A percentile compares a stretch with the other conserved stretches of the same genome.
phyloP scores from a whole-genome alignment of 2,888 invertebrate genomes.

The Muschampia plurimacula region DNA sequence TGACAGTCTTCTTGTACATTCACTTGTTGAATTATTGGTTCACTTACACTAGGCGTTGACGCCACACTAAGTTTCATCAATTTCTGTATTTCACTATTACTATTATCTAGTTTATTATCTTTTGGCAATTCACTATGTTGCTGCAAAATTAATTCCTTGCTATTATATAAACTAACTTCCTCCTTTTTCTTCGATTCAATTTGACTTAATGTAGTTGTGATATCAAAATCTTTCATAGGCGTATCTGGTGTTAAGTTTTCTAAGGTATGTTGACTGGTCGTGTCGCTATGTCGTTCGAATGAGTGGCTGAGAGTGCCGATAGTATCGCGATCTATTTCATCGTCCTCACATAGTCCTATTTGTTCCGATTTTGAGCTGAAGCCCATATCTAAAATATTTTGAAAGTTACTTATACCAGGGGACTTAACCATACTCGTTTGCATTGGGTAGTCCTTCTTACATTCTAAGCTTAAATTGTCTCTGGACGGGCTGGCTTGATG shows the following conservation, averaged over 20 bases:
- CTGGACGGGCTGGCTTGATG: conserved; percentile 84
- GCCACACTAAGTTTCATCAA: conserved; percentile 76
- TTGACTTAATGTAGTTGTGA: conserved; percentile 54
- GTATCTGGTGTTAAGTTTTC: conserved; percentile 79
- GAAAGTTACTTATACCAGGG: conserved; percentile 78
- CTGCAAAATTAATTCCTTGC: conserved; percentile 49
- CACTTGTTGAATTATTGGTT: conserved; percentile 65
- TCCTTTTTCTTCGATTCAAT: conserved; percentile 44
- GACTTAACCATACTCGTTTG: conserved; percentile 79
- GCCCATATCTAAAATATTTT: conserved; percentile 70
- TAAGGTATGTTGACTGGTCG: conserved; percentile 70
- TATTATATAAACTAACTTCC: conserved; percentile 53
- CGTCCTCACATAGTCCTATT: conserved; percentile 60
- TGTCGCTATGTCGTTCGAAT: conserved; percentile 77
- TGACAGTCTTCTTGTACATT: conserved; percentile 76
- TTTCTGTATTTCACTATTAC: conserved; percentile 71
- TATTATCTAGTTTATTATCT: conserved; percentile 63
- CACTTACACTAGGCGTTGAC: conserved; percentile 77
- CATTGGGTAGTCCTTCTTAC: conserved; percentile 75
- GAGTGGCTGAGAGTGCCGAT: conserved; percentile 78
- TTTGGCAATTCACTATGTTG: conserved; percentile 71
- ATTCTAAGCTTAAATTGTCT: conserved; percentile 78
- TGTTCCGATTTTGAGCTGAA: conserved; percentile 58
- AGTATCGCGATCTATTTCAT: conserved; percentile 73
- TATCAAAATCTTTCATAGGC: conserved; percentile 70